Conservation (phyloP, 2,113 vertebrate species). For the Abramis brama region DNA sequence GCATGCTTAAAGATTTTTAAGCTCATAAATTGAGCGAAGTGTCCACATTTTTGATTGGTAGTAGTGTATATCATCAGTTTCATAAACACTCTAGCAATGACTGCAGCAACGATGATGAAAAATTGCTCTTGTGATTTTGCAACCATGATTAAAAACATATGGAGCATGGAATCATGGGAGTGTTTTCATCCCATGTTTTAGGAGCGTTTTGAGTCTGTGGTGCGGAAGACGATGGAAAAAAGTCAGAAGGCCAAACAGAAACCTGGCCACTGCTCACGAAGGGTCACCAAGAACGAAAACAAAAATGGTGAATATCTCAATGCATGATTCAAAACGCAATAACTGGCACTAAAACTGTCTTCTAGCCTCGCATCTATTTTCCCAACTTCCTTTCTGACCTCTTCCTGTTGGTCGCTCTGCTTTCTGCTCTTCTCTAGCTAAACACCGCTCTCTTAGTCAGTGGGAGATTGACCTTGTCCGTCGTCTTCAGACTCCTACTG, state of each 20-base stretch:
- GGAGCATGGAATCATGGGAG: neutral
- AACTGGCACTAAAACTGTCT: constrained; percentile 23
- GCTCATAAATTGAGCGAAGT: neutral
- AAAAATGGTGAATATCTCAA: constrained; percentile 70
- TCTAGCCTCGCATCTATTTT: constrained; percentile 53
- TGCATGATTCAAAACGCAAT: constrained; percentile 19
- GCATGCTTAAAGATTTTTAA: neutral
- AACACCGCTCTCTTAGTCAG: constrained; percentile 84
- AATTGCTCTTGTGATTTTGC: neutral
- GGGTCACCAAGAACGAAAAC: constrained; percentile 70
- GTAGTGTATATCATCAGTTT: neutral
- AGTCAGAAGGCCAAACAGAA: constrained; percentile 86
- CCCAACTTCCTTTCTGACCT: constrained; percentile 46
- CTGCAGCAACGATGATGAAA: neutral
- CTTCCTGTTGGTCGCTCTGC: constrained; percentile 48
- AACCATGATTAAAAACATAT: constrained; percentile 4
- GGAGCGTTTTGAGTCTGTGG: constrained; percentile 91
- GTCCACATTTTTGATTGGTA: neutral
- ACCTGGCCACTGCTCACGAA: constrained; percentile 81
- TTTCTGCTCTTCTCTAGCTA: constrained; percentile 75
- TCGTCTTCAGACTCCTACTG: constrained; percentile 91
- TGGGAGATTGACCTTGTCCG: constrained; percentile 94
- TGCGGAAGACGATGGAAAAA: constrained; percentile 87
- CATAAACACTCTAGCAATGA: neutral
- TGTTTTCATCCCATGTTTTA: constrained; percentile 46